Base-by-base conservation (phyloP, 2,888 invertebrate species). In the Melieria omissa region DNA sequence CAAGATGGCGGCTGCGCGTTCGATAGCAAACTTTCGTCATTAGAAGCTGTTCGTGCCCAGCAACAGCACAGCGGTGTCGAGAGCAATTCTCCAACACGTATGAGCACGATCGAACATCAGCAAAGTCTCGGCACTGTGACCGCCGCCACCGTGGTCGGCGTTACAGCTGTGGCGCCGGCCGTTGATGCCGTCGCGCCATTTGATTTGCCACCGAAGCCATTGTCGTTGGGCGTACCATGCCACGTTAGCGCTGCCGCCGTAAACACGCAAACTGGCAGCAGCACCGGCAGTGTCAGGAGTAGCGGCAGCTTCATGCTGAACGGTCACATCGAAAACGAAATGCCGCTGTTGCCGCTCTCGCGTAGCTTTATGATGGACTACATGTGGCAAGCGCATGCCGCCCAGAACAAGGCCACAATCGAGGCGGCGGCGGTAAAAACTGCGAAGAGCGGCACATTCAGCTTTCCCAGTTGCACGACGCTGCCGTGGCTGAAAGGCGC, bases 291-390 rank as follows among this genome's bases (percentile, higher is more conserved):
- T 16, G 16, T 14, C 7, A n/a, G 5, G 5, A 41, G 44, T 1
- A 42, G 45, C 6, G 14, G 72, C 7, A 77, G 69, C 16, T 16
- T 16, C 16, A 16, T 16, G 16, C 16, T 16, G 16, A 16, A 16
- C 16, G 16, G 16, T 16, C 16, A 16, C 16, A 16, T 16, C 72
- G 80, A 73, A 80, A 86, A 79, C 7, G 83, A 82, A 14, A 75
- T 84, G 12, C 79, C 82, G 0, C 64, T 91, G 58, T 78, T 83
- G 71, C 91, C 91, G 0, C 86, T 93, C 58, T 92, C 93, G 0
- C 86, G 93, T 1, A 88, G 87, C 74, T 89, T 91, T 72, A 91
- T 94, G 8, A 93, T 95, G 84, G 95, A 95, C 86, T 94, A 94
- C 79, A 93, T 95, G 80, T 95, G 94, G 92, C 91, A 92, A 80